Evolutionary conservation across 2,888 invertebrate genomes (phyloP), one percentile per base, ranked within the genome.

Genomic region (Agrypnus murinus): DNA sequence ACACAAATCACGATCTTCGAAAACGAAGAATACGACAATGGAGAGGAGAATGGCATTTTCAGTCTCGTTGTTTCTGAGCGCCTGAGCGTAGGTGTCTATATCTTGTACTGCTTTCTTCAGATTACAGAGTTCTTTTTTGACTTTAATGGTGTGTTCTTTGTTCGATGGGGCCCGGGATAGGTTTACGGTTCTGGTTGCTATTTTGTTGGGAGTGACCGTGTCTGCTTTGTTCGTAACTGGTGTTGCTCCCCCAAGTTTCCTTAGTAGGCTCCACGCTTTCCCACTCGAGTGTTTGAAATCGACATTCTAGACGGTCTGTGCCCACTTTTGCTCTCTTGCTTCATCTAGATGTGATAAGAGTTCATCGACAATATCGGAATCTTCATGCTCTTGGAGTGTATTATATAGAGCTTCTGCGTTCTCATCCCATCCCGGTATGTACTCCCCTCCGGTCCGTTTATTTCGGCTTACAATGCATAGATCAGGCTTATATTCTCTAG

Each of bases 371-470:
- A 40, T 40, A 40, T 40, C 40, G 40, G 40, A 40, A 40, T 40
- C 7, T 40, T 5, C 40, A 40, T 34, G 15, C 32, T 55, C 31
- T 12, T 14, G 31, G 34, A 55, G 15, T 32, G n/a, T 15, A 12
- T 71, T 65, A 59, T 73, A 71, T 12, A 73, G n/a, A 19, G 31
- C 46, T 19, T 74, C 69, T 14, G 43, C 69, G 59, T 72, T 45
- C 19, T 69, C 43, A 55, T 32, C 46, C 72, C 71, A 75, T 14
- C 71, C 71, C 19, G 75, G 77, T 75, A 77, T 77, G 75, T 75
- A 73, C 50, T 74, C 71, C 19, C n/a, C n/a, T n/a, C 34, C 34
- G 34, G 34, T 34, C 34, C 34, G 34, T 34, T 34, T 34, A 34
- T 34, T 34, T 34, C 34, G 34, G 34, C 34, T 45, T 14, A 45